phyloP scores from a whole-genome alignment of 2,797 vertebrate species.

The Microhierax caerulescens region DNA sequence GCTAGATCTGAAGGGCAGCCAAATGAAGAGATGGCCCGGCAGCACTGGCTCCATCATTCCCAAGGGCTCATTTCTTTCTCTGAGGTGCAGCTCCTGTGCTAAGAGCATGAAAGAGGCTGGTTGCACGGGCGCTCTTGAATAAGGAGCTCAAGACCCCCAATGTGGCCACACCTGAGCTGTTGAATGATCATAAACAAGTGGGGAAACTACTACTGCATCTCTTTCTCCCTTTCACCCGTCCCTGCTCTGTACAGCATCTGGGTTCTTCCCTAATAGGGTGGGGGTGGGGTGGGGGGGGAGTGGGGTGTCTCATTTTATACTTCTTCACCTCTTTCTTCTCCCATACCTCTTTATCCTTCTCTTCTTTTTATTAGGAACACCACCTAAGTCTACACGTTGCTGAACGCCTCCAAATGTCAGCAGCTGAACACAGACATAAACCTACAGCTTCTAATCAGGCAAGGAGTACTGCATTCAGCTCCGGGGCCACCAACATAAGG shows the following conservation, averaged over 20 bases:
- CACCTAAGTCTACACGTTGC: not conserved
- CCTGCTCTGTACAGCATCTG: not conserved
- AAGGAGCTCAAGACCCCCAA: not conserved
- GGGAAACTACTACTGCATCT: not conserved
- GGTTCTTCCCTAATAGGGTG: not conserved
- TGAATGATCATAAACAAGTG: not conserved
- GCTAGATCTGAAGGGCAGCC: not conserved
- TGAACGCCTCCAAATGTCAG: not conserved
- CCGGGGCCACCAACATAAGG: too few species aligned
- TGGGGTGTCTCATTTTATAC: not conserved
- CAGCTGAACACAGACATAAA: not conserved
- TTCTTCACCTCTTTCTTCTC: not conserved
- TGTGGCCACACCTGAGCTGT: not conserved
- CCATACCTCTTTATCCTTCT: not conserved
- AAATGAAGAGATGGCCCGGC: not conserved
- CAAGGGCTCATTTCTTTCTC: not conserved
- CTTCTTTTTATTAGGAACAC: not conserved
- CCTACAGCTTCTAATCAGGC: not conserved
- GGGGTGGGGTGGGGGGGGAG: too few species aligned
- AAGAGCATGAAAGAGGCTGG: accelerated
- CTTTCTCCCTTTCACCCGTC: not conserved
- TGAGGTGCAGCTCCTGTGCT: not conserved
- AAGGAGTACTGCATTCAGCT: too few species aligned
- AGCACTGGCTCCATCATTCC: not conserved
- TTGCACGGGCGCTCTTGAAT: accelerated